Percentiles rank a stretch among this genome's conserved stretches.
Conservation (phyloP, 2,888 invertebrate species). For the Ferrisia virgata region DNA sequence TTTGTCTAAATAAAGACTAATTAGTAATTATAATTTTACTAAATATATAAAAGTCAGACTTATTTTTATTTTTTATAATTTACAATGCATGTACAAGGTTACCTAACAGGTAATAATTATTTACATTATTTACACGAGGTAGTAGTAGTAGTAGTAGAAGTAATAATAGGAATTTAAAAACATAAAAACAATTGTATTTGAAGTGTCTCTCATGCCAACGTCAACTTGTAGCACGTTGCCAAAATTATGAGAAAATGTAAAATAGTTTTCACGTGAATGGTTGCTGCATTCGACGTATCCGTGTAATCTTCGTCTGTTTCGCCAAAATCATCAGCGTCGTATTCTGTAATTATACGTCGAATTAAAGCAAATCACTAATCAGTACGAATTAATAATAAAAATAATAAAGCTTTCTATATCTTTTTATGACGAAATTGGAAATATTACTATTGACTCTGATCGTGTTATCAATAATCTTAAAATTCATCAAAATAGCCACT, state of each 20-base stretch:
- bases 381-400: not conserved
- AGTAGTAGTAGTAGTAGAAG: not conserved
- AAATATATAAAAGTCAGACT: slow-evolving; percentile 28
- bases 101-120: not conserved
- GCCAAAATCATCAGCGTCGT: not conserved
- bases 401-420: too few relatives aligned
- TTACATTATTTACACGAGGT: slow-evolving; percentile 15
- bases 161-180: not conserved
- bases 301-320: not conserved
- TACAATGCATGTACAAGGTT: not conserved
- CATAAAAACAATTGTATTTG: not conserved
- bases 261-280: not conserved
- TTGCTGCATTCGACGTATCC: not conserved
- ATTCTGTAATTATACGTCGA: not conserved
- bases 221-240: not conserved
- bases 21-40: slow-evolving; percentile 7
- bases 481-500: too few relatives aligned
- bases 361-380: too few relatives aligned
- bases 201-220: not conserved
- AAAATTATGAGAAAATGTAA: not conserved
- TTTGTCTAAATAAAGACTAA: slow-evolving; percentile 21
- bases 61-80: not conserved
- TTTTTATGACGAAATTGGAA: too few relatives aligned
- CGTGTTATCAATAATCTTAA: too few relatives aligned
- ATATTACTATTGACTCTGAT: too few relatives aligned